A percentile compares a stretch with the other conserved stretches of the same genome.
Evolutionary conservation across 1,140 invertebrate genomes (phyloP).

Genomic region (Eupristina koningsbergeri): DNA sequence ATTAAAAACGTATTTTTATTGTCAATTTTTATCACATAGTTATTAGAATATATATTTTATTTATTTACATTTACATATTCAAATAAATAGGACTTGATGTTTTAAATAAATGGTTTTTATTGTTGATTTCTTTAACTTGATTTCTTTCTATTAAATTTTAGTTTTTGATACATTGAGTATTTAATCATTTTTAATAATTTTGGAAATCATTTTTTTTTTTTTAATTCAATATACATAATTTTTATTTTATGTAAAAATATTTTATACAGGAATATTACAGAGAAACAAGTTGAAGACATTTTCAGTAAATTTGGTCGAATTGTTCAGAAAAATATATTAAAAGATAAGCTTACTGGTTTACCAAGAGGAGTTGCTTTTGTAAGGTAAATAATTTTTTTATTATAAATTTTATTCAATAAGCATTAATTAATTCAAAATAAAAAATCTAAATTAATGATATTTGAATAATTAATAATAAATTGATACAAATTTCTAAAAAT

Average conservation of each 20-base stretch:
- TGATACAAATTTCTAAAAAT: not conserved
- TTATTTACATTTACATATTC: no score
- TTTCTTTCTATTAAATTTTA: no score
- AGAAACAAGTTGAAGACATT: slow-evolving; percentile 86
- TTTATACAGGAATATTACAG: slow-evolving; percentile 79
- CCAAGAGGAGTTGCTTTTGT: slow-evolving; percentile 93
- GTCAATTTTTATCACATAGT: no score
- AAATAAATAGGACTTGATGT: no score
- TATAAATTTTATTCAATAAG: not conserved
- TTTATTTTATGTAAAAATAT: not conserved
- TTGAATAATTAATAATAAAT: not conserved
- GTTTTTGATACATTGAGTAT: no score
- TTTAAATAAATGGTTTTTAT: no score
- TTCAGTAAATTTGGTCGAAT: slow-evolving; percentile 91
- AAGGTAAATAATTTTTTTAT: slow-evolving; percentile 76
- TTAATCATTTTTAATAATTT: no score
- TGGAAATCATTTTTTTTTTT: not conserved
- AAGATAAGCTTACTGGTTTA: slow-evolving; percentile 89
- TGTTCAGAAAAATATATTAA: slow-evolving; percentile 91
- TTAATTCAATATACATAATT: not conserved
- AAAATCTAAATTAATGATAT: no score
- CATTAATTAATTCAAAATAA: not conserved
- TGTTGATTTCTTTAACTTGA: no score
- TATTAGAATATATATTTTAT: no score
- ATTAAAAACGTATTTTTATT: no score